These are phyloP conservation scores for Lepeophtheirus nordmannii DNA, from an alignment of 2,888 invertebrate genomes.

Conservation along the genomic window DNA sequence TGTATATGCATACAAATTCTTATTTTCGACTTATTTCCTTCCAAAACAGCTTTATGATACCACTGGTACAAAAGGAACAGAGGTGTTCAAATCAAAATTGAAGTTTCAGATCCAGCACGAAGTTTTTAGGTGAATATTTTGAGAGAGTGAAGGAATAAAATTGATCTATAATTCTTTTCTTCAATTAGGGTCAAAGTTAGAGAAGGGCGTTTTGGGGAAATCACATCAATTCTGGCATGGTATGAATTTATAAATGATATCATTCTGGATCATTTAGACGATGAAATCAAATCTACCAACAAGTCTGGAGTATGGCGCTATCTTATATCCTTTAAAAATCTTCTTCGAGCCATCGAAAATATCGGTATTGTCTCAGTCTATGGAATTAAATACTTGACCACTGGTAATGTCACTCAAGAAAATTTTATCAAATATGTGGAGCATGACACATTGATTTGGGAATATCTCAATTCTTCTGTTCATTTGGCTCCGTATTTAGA, in stretches of 20 bases:
- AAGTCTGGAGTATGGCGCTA: constrained; percentile 11
- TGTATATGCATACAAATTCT: neutral
- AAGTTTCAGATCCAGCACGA: constrained; percentile 14
- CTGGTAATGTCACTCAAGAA: constrained; percentile 7
- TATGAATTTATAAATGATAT: constrained; percentile 7
- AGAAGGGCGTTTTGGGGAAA: constrained; percentile 8
- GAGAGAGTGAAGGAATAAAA: neutral
- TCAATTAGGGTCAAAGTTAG: neutral
- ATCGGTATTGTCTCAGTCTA: constrained; percentile 8
- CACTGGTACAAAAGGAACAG: neutral
- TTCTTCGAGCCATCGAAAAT: constrained; percentile 3
- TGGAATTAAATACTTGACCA: constrained; percentile 10
- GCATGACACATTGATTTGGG: constrained; percentile 10
- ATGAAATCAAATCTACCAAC: constrained; percentile 11
- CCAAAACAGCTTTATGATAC: neutral
- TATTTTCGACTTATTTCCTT: neutral
- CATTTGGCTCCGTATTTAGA: constrained; percentile 14
- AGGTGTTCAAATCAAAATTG: constrained; percentile 5
- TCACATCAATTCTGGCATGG: constrained; percentile 6
- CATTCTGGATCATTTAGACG: constrained; percentile 9
- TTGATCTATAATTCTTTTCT: neutral
- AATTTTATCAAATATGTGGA: constrained; percentile 14
- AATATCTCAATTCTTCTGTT: constrained; percentile 13
- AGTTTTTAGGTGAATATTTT: neutral
- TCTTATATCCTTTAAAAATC: constrained; percentile 8